These are phyloP conservation scores for Apteryx owenii DNA, from an alignment of 2,113 vertebrate species.

Conservation along the genomic window DNA sequence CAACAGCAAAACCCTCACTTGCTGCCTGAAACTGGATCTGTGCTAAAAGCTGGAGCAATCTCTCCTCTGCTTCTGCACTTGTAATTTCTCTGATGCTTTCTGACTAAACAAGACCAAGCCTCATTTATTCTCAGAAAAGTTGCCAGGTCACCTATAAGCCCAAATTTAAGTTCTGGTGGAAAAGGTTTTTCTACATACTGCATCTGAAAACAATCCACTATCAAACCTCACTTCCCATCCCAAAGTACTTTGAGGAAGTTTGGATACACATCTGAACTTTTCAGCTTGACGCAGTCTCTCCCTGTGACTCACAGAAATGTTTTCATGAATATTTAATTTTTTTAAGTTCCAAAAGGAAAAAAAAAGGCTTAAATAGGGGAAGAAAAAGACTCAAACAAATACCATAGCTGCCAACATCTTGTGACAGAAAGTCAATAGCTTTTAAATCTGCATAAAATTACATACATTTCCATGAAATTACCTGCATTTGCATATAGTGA, in stretches of 20 bases:
- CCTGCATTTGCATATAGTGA: constrained; percentile 66
- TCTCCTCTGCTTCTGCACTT: not conserved
- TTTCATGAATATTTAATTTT: constrained; percentile 67
- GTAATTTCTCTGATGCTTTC: not conserved
- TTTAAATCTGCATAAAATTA: constrained; percentile 74
- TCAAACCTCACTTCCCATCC: constrained; percentile 36
- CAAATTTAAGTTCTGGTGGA: not conserved
- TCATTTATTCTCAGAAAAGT: constrained; percentile 25
- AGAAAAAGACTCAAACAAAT: constrained; percentile 70
- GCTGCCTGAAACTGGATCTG: not conserved
- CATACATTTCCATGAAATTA: constrained; percentile 73
- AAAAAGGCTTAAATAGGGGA: constrained; percentile 56
- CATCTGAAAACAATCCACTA: constrained; percentile 33
- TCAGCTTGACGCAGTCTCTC: constrained; percentile 48
- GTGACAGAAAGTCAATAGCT: constrained; percentile 73
- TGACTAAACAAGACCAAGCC: not conserved
- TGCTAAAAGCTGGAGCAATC: not conserved
- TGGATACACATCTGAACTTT: constrained; percentile 59
- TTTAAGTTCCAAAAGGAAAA: constrained; percentile 59
- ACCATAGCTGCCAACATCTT: constrained; percentile 73
- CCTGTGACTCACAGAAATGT: constrained; percentile 60
- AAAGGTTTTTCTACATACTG: constrained; percentile 3
- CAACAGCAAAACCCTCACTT: not conserved
- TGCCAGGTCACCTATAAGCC: not conserved
- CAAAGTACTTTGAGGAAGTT: constrained; percentile 60